Percentiles rank a stretch among this genome's conserved stretches.
These are phyloP conservation scores for Luperina testacea DNA, from an alignment of 2,888 invertebrate genomes.

Conservation along the genomic window DNA sequence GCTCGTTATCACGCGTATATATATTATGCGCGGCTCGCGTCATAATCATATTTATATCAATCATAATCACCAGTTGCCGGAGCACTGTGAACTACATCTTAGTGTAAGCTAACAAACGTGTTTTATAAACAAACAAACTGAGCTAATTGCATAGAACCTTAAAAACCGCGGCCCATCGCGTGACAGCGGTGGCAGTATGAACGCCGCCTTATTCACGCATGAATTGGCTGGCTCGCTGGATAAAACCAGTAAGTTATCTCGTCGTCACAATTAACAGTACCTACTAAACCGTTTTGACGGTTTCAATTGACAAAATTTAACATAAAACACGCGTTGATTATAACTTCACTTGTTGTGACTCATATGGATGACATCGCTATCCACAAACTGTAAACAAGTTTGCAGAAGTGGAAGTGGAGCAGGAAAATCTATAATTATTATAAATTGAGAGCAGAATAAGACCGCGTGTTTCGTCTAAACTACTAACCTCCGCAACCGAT, in stretches of 20 bases:
- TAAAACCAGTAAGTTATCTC: slow-evolving; percentile 11
- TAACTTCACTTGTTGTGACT: slow-evolving; percentile 10
- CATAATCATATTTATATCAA: background rate
- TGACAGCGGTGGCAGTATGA: background rate
- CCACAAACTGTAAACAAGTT: slow-evolving; percentile 6
- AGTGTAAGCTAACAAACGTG: background rate
- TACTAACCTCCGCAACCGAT: background rate
- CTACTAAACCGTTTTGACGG: slow-evolving; percentile 1
- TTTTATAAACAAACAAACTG: background rate
- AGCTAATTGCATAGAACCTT: background rate
- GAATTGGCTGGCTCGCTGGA: background rate
- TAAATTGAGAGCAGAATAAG: background rate
- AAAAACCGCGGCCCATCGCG: background rate
- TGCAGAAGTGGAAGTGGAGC: background rate
- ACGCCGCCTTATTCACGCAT: background rate
- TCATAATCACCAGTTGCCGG: background rate
- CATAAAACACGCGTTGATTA: slow-evolving; percentile 25
- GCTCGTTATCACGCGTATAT: background rate
- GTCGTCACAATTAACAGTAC: background rate
- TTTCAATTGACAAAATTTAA: slow-evolving; percentile 37
- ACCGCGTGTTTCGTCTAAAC: background rate
- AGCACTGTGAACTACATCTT: background rate
- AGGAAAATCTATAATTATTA: background rate
- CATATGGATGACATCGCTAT: background rate
- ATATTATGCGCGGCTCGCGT: background rate